Evolutionary conservation across 1,140 invertebrate species (phyloP), one percentile per base, ranked within the genome.

Genomic region (Cyrtorhinus lividipennis): DNA sequence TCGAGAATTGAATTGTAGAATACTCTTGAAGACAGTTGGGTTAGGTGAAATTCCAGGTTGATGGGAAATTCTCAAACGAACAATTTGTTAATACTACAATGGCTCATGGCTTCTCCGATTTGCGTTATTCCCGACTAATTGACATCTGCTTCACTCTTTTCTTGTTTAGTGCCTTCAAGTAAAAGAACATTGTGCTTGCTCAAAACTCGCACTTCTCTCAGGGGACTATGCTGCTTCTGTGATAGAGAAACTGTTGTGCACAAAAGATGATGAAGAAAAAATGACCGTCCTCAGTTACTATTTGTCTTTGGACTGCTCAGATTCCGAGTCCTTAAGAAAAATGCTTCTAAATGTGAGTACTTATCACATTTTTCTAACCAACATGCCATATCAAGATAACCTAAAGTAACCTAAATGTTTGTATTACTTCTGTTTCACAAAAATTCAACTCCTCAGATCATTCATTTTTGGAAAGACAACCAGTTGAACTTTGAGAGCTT

Each of bases 81-180:
- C 30, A 8, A 5, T 38, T 38, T n/a, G n/a, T n/a, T n/a, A n/a
- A n/a, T n/a, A n/a, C n/a, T n/a, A n/a, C n/a, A n/a, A n/a, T n/a
- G n/a, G n/a, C n/a, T n/a, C n/a, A n/a, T n/a, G n/a, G n/a, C n/a
- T n/a, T n/a, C n/a, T n/a, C n/a, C n/a, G n/a, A n/a, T n/a, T n/a
- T n/a, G n/a, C n/a, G n/a, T n/a, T n/a, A n/a, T n/a, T n/a, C n/a
- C n/a, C n/a, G n/a, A n/a, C n/a, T n/a, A n/a, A n/a, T n/a, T n/a
- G n/a, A n/a, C n/a, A n/a, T 44, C 38, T 44, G 8, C 38, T 10
- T 44, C 2, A 8, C 44, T 10, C 20, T 53, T 24, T 56, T 62
- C 27, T 26, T 24, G 53, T 56, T 26, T 25, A 62, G 61, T 62
- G 61, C 45, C 5, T 26, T 56, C 15, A 25, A 1, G 20, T 62